Evolutionary conservation across 2,888 invertebrate genomes (phyloP).

Genomic region (Rhodophaea formosa): DNA sequence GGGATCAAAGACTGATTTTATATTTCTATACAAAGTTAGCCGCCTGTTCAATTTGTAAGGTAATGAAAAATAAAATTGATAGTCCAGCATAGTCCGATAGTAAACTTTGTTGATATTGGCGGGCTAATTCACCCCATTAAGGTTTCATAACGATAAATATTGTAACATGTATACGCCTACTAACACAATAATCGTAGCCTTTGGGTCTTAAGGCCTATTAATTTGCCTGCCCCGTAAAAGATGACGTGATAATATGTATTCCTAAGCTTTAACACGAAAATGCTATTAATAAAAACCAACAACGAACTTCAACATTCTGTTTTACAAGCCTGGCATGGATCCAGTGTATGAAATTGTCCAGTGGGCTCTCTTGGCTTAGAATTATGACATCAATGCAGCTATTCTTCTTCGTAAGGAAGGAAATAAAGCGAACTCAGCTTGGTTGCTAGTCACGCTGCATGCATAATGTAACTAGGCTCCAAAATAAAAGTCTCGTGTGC

Average conservation of each 20-base stretch:
- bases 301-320: constrained; percentile 41
- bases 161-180: too few relatives aligned
- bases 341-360: constrained; percentile 36
- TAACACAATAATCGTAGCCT: too few relatives aligned
- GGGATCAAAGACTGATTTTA: too few relatives aligned
- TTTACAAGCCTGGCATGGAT: constrained; percentile 36
- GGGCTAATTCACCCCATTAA: too few relatives aligned
- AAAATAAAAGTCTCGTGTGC: background rate
- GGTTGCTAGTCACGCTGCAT: constrained; percentile 12
- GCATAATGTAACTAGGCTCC: constrained; percentile 5
- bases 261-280: background rate
- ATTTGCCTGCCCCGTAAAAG: too few relatives aligned
- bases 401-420: constrained; percentile 23
- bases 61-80: too few relatives aligned
- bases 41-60: too few relatives aligned
- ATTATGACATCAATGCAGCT: constrained; percentile 33
- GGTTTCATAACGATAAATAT: too few relatives aligned
- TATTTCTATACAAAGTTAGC: too few relatives aligned
- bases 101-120: too few relatives aligned
- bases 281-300: background rate
- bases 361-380: constrained; percentile 31
- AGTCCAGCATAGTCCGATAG: too few relatives aligned
- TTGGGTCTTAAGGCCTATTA: too few relatives aligned
- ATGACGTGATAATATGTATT: background rate
- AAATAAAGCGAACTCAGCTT: constrained; percentile 14